Evolutionary conservation across 2,797 vertebrate species (phyloP).

Genomic region (Rachycentron canadum): DNA sequence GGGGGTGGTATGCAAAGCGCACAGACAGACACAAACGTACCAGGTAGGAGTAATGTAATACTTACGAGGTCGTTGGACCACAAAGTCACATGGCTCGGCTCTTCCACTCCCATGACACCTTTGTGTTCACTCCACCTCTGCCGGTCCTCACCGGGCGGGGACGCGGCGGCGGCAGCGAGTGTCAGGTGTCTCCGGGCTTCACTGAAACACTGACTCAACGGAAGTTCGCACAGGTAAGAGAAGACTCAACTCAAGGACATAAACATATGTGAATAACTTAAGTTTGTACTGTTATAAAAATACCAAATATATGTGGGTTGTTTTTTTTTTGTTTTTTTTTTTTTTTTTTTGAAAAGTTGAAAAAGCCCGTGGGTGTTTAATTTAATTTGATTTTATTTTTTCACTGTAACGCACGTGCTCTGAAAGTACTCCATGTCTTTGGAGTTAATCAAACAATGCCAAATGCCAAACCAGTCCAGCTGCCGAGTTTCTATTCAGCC

Average conservation of each 20-base stretch:
- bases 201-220: slow-evolving; percentile 50
- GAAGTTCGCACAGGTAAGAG: slow-evolving; percentile 78
- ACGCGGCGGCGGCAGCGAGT: slow-evolving; percentile 55
- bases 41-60: slow-evolving; percentile 70
- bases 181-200: slow-evolving; percentile 79
- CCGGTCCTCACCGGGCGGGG: slow-evolving; percentile 46
- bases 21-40: not conserved
- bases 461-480: slow-evolving; percentile 32
- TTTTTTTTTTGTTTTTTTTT: too few species aligned
- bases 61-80: slow-evolving; percentile 69
- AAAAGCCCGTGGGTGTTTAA: not conserved
- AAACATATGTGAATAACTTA: not conserved
- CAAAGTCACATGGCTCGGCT: slow-evolving; percentile 69
- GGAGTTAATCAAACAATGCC: slow-evolving; percentile 15
- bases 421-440: slow-evolving; percentile 8
- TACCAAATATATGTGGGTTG: not conserved
- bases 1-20: not conserved
- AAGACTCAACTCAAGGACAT: slow-evolving; percentile 1
- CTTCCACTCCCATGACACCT: slow-evolving; percentile 70
- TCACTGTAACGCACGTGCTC: slow-evolving; percentile 24
- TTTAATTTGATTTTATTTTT: not conserved
- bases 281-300: fast-evolving
- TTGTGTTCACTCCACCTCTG: slow-evolving; percentile 52
- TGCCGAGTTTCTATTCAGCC: not conserved
- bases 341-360: not conserved